Conservation (phyloP, 1,140 invertebrate species). For the Drosophila bifasciata region DNA sequence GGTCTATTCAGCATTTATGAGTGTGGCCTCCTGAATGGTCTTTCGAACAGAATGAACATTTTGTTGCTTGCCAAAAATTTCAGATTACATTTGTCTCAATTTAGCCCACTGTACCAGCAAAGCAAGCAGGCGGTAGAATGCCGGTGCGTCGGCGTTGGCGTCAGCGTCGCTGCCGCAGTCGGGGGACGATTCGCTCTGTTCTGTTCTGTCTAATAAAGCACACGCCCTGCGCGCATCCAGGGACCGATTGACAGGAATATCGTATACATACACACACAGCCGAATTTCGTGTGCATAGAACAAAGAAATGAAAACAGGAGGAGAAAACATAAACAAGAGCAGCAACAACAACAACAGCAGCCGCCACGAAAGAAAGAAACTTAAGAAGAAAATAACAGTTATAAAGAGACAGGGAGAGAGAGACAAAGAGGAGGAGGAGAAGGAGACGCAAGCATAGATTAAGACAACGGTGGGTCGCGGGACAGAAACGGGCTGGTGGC, state of each 20-base stretch:
- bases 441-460: conserved; percentile 7
- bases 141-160: conserved; percentile 2
- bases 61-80: too few species aligned
- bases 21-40: too few species aligned
- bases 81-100: too few species aligned
- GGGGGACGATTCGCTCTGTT: too few species aligned
- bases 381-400: too few species aligned
- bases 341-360: conserved; percentile 12
- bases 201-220: conserved; percentile 28
- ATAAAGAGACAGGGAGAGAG: conserved; percentile 13
- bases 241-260: conserved; percentile 31
- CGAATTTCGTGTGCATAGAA: conserved; percentile 34
- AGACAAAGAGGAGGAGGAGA: conserved; percentile 1
- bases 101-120: too few species aligned
- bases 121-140: not conserved
- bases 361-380: too few species aligned
- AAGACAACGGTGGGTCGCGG: conserved; percentile 19
- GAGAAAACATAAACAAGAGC: conserved; percentile 39
- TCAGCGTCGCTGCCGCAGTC: too few species aligned
- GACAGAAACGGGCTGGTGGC: conserved; percentile 12
- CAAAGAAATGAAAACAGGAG: conserved; percentile 40
- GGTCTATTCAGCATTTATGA: too few species aligned
- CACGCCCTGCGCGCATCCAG: conserved; percentile 49
- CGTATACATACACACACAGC: conserved; percentile 60
- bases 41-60: too few species aligned